Conservation (phyloP, 2,888 invertebrate species). For the Plusia festucae region DNA sequence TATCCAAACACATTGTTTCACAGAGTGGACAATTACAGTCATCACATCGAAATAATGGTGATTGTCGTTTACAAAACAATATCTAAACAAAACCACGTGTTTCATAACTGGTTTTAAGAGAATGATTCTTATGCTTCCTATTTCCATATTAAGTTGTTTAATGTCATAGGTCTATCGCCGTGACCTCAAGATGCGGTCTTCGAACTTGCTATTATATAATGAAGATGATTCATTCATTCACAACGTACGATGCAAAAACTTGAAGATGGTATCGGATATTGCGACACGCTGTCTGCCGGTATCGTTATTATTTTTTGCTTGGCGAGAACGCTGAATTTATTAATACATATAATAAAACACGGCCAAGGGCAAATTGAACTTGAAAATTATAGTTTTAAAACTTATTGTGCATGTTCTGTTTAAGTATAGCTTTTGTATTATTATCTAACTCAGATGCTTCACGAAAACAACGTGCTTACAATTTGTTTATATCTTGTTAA, state of each 20-base stretch:
- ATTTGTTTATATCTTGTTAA: background rate
- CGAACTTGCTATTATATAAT: slow-evolving; percentile 57
- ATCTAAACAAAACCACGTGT: background rate
- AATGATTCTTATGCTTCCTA: background rate
- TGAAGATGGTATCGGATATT: slow-evolving; percentile 35
- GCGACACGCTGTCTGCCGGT: slow-evolving; percentile 13
- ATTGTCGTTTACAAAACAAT: background rate
- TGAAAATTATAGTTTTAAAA: background rate
- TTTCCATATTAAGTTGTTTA: slow-evolving; percentile 7
- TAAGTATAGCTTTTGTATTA: background rate
- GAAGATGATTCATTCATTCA: slow-evolving; percentile 61
- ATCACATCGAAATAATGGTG: background rate
- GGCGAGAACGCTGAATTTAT: slow-evolving; percentile 2
- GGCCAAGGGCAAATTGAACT: slow-evolving; percentile 1
- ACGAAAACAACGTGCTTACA: too few relatives aligned
- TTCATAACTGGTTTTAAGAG: background rate
- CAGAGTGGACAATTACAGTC: background rate
- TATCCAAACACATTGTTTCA: slow-evolving; percentile 1
- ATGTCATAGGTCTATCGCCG: slow-evolving; percentile 32
- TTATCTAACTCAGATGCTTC: too few relatives aligned
- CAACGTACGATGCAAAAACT: slow-evolving; percentile 18
- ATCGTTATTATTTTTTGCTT: slow-evolving; percentile 6
- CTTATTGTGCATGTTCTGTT: background rate
- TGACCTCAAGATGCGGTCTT: slow-evolving; percentile 60
- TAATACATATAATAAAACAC: background rate